These are phyloP conservation scores for Halichoeres trimaculatus DNA, from an alignment of 2,113 vertebrate genomes.

Conservation along the genomic window DNA sequence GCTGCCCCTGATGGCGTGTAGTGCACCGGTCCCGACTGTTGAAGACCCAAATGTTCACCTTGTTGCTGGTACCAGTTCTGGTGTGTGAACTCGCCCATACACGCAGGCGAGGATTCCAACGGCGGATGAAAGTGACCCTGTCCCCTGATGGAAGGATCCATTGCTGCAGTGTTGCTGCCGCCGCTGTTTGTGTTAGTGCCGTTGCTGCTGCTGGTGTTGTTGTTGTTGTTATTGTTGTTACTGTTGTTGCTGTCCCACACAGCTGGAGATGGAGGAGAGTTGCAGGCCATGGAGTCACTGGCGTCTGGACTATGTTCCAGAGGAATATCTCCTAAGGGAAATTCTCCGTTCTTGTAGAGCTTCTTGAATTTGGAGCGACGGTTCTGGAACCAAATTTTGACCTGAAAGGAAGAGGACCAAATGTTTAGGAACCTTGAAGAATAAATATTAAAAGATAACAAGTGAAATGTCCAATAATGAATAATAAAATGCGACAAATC, in stretches of 20 bases:
- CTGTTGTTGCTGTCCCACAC: conserved; percentile 87
- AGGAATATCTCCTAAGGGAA: conserved; percentile 86
- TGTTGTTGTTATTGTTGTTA: conserved; percentile 24
- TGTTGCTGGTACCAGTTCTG: conserved; percentile 92
- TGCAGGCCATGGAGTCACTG: conserved; percentile 96
- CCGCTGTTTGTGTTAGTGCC: conserved; percentile 29
- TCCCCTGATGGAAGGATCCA: conserved; percentile 79
- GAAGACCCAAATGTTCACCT: conserved; percentile 83
- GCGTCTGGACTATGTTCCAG: conserved; percentile 94
- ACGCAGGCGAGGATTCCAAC: conserved; percentile 84
- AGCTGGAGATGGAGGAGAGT: conserved; percentile 89
- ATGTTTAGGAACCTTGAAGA: background rate
- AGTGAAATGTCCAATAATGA: too few relatives aligned
- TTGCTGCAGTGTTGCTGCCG: conserved; percentile 43
- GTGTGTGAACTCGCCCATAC: conserved; percentile 86
- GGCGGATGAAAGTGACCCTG: conserved; percentile 83
- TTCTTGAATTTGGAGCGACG: conserved; percentile 98
- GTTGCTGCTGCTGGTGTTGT: conserved; percentile 43
- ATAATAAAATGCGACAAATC: too few relatives aligned
- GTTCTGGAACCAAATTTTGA: conserved; percentile 98
- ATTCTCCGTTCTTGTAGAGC: conserved; percentile 94
- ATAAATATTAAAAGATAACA: background rate
- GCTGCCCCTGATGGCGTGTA: conserved; percentile 76
- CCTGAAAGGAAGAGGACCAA: conserved; percentile 75
- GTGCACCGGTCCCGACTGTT: conserved; percentile 81